These are phyloP conservation scores for Hartigia nigra DNA, from an alignment of 2,888 invertebrate species.

Conservation along the genomic window DNA sequence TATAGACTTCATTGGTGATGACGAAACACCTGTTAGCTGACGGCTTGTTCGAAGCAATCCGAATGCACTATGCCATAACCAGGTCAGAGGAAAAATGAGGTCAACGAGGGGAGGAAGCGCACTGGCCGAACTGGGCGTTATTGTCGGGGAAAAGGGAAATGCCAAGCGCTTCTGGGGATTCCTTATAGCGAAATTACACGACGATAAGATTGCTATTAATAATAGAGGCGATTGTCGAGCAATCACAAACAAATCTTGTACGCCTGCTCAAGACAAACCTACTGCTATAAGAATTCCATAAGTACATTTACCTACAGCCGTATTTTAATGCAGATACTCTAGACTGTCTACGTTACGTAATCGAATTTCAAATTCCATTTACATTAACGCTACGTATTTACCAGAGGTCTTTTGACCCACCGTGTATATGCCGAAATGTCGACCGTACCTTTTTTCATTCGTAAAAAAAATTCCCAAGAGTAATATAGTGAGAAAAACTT, in stretches of 20 bases:
- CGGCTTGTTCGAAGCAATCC: conserved; percentile 21
- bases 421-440: neutral
- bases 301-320: neutral
- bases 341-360: neutral
- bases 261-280: neutral
- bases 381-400: neutral
- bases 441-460: neutral
- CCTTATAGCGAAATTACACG: neutral
- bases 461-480: neutral
- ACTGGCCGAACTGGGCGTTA: conserved; percentile 11
- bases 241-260: neutral
- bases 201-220: neutral
- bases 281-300: neutral
- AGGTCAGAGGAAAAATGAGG: conserved; percentile 45
- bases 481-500: neutral
- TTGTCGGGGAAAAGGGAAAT: conserved; percentile 14
- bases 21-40: conserved; percentile 27
- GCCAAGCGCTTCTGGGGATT: neutral
- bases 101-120: conserved; percentile 32
- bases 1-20: conserved; percentile 14
- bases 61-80: conserved; percentile 42
- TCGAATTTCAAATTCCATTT: neutral
- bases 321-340: neutral
- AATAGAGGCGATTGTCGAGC: neutral
- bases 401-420: neutral